Percentiles rank a stretch among this genome's conserved stretches.
These are phyloP conservation scores for Stenopsyche tienmushanensis DNA, from an alignment of 1,140 invertebrate genomes.

Conservation along the genomic window DNA sequence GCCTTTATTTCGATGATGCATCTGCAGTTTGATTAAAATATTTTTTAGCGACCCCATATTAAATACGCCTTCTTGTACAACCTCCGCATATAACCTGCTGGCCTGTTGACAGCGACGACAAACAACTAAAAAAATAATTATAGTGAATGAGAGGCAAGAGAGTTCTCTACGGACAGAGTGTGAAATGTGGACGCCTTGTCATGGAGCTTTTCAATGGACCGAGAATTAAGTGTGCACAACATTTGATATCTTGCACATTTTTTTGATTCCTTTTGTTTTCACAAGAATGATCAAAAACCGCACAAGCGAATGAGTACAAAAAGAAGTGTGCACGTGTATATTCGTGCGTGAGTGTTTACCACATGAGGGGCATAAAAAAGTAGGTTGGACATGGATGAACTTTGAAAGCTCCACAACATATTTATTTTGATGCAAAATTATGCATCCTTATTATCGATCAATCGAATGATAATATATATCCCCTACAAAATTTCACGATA, in stretches of 20 bases:
- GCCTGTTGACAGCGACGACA: constrained; percentile 20
- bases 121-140: constrained; percentile 29
- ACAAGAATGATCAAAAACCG: constrained; percentile 15
- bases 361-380: neutral
- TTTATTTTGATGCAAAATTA: too few species aligned
- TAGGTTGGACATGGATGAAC: neutral
- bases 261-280: constrained; percentile 11
- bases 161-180: constrained; percentile 23
- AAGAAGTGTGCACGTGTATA: neutral
- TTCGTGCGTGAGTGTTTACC: neutral
- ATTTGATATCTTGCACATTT: constrained; percentile 25
- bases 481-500: too few species aligned
- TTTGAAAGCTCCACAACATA: neutral
- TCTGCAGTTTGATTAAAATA: too few species aligned
- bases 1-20: too few species aligned
- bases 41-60: too few species aligned
- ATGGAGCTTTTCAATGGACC: constrained; percentile 24
- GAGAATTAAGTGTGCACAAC: constrained; percentile 22
- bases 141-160: constrained; percentile 21
- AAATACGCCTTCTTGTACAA: too few species aligned
- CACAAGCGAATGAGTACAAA: constrained; percentile 15
- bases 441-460: too few species aligned
- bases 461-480: too few species aligned
- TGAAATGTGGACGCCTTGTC: constrained; percentile 28
- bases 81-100: too few species aligned